Conservation (phyloP, 2,797 vertebrate genomes). For the Xenopus petersii region DNA sequence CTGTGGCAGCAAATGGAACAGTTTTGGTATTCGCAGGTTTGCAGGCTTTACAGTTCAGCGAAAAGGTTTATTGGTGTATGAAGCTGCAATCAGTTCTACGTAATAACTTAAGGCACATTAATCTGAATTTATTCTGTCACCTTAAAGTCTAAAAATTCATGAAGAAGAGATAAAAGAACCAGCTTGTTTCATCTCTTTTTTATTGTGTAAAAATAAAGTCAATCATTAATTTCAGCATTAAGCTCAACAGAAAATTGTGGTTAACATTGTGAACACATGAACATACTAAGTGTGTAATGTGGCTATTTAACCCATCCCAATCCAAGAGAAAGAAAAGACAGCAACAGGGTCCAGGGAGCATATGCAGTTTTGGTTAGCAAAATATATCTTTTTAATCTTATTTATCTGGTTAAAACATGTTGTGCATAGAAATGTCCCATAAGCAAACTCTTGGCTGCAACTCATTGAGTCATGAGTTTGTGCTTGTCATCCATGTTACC, state of each 20-base stretch:
- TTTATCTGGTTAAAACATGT: slow-evolving; percentile 63
- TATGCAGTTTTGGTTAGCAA: slow-evolving; percentile 73
- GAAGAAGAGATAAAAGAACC: slow-evolving; percentile 47
- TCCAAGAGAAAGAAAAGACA: slow-evolving; percentile 51
- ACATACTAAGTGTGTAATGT: neutral
- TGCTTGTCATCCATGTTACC: slow-evolving; percentile 36
- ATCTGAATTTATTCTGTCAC: neutral
- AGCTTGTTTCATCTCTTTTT: slow-evolving; percentile 67
- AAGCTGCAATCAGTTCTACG: neutral
- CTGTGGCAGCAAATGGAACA: no score
- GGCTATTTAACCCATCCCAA: slow-evolving; percentile 52
- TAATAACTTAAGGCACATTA: neutral
- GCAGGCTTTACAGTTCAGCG: neutral
- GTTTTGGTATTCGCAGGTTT: neutral
- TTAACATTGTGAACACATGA: slow-evolving; percentile 62
- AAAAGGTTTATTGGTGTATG: neutral
- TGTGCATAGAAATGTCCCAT: slow-evolving; percentile 58
- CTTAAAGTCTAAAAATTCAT: slow-evolving; percentile 29
- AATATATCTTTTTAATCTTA: slow-evolving; percentile 55
- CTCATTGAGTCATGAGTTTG: slow-evolving; percentile 30
- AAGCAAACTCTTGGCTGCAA: slow-evolving; percentile 21
- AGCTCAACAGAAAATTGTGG: slow-evolving; percentile 65
- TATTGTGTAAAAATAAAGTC: slow-evolving; percentile 85
- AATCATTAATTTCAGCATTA: slow-evolving; percentile 72
- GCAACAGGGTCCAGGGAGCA: slow-evolving; percentile 59